Conservation (phyloP, 2,888 invertebrate species). For the Liopterus haemorrhoidalis region DNA sequence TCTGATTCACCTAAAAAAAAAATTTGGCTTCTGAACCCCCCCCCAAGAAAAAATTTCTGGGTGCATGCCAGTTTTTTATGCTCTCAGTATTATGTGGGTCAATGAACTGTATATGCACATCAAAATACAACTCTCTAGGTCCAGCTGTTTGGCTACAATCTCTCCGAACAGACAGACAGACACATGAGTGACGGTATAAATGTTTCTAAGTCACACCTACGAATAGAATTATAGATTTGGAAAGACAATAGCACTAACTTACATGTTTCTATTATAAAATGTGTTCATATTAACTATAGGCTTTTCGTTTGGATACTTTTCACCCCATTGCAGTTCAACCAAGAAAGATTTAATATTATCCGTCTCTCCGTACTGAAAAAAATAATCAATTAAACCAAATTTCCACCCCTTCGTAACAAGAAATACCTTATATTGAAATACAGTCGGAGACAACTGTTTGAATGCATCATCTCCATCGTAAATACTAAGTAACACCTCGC, state of each 20-base stretch:
- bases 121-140: no score
- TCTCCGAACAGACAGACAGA: no score
- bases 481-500: slow-evolving; percentile 85
- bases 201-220: no score
- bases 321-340: slow-evolving; percentile 81
- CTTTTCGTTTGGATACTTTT: slow-evolving; percentile 75
- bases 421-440: slow-evolving; percentile 86
- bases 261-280: slow-evolving; percentile 92
- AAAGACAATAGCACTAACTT: slow-evolving; percentile 43
- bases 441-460: slow-evolving; percentile 68
- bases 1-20: no score
- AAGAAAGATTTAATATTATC: slow-evolving; percentile 75
- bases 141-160: no score
- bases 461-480: slow-evolving; percentile 89
- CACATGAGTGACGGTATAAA: no score
- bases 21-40: no score
- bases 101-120: no score
- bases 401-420: background rate
- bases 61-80: no score
- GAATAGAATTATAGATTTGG: slow-evolving; percentile 3
- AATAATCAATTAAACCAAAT: slow-evolving; percentile 3
- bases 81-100: no score
- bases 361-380: slow-evolving; percentile 71
- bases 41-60: no score
- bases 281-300: slow-evolving; percentile 81